A percentile compares a stretch with the other conserved stretches of the same genome.
Conservation (phyloP, 2,888 invertebrate genomes). For the Pasiphila rectangulata region DNA sequence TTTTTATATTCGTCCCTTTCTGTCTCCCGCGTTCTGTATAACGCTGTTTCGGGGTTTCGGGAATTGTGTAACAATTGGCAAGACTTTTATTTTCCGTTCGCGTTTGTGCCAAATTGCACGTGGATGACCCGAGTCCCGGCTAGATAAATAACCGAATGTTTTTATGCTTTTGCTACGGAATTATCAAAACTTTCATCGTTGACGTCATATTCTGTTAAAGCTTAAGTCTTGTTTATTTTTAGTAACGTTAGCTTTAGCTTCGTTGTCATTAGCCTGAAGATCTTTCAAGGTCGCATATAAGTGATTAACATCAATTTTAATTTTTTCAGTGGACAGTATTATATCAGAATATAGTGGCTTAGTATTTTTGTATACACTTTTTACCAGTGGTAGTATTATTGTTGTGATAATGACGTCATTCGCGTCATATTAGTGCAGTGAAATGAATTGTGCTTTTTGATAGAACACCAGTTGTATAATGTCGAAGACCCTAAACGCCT, state of each 20-base stretch:
- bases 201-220: constrained; percentile 16
- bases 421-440: constrained; percentile 55
- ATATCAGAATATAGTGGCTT: constrained; percentile 34
- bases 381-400: constrained; percentile 38
- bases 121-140: constrained; percentile 52
- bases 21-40: constrained; percentile 32
- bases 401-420: constrained; percentile 38
- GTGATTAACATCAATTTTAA: constrained; percentile 37
- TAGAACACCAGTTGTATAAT: constrained; percentile 74
- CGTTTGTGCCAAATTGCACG: constrained; percentile 69
- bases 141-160: constrained; percentile 34
- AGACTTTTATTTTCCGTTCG: constrained; percentile 51
- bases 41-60: constrained; percentile 39
- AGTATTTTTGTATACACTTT: constrained; percentile 46
- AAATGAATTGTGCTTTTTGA: constrained; percentile 56
- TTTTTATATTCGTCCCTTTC: constrained; percentile 53
- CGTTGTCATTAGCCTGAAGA: constrained; percentile 28
- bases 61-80: constrained; percentile 76
- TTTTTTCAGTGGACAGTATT: constrained; percentile 45
- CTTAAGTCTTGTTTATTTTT: constrained; percentile 23
- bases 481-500: constrained; percentile 94
- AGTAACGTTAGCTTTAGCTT: constrained; percentile 28
- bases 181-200: constrained; percentile 17
- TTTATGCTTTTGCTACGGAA: constrained; percentile 16
- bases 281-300: constrained; percentile 43